These are phyloP conservation scores for Sebastes iracundus DNA, from an alignment of 2,797 vertebrate species.

Conservation along the genomic window DNA sequence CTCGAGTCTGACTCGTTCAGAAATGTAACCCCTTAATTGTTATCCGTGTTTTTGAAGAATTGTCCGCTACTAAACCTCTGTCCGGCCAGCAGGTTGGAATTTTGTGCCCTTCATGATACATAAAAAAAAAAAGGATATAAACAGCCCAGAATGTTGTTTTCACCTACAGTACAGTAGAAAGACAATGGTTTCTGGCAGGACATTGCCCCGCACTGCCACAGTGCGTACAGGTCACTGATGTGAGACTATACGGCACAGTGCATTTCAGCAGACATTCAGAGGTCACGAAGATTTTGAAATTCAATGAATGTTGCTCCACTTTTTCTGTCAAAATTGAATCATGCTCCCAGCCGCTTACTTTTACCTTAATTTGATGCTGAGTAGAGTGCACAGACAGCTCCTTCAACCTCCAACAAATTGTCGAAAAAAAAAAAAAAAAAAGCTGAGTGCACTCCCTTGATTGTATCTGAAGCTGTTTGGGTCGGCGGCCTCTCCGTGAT, in stretches of 20 bases:
- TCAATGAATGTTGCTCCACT: constrained; percentile 22
- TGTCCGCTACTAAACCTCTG: neutral
- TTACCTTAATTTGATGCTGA: constrained; percentile 65
- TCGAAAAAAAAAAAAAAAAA: neutral
- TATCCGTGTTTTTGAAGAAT: neutral
- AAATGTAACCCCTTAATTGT: neutral
- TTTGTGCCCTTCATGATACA: neutral
- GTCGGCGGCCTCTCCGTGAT: constrained; percentile 3
- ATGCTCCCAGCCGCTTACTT: constrained; percentile 33
- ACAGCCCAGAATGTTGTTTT: neutral
- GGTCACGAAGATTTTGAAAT: constrained; percentile 36
- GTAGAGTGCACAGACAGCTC: constrained; percentile 46
- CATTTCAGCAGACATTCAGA: constrained; percentile 16
- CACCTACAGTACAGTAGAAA: neutral
- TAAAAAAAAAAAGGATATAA: neutral
- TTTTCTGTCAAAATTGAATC: constrained; percentile 54
- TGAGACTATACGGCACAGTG: neutral
- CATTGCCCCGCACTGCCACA: neutral
- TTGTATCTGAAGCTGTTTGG: constrained; percentile 50
- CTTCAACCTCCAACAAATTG: constrained; percentile 41
- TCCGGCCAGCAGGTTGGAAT: neutral
- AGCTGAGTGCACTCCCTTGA: constrained; percentile 54
- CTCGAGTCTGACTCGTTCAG: too few relatives aligned
- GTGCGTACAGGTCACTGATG: constrained; percentile 12
- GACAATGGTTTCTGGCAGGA: neutral